Conservation (phyloP, 2,113 vertebrate species). For the Bothrops jararaca region DNA sequence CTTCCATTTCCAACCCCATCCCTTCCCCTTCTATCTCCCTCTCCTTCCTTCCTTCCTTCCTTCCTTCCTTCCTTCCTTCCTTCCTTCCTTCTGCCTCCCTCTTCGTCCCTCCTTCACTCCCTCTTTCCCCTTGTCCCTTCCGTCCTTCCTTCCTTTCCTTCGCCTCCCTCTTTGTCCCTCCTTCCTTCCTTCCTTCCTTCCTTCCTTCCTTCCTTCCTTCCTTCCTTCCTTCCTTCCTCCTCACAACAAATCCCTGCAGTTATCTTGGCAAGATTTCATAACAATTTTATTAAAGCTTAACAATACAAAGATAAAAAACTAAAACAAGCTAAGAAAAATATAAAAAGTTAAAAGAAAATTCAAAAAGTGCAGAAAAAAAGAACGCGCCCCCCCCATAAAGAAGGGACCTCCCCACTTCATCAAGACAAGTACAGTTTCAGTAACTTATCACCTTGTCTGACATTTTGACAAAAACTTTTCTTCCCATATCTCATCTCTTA, state of each 20-base stretch:
- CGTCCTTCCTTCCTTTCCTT: background rate
- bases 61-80: too few relatives aligned
- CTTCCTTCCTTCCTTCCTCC: background rate
- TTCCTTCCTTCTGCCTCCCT: too few relatives aligned
- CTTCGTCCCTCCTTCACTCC: background rate
- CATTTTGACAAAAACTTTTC: background rate
- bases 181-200: too few relatives aligned
- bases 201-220: too few relatives aligned
- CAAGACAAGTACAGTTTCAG: background rate
- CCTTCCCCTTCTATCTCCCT: too few relatives aligned
- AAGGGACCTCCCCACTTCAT: background rate
- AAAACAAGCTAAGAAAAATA: background rate
- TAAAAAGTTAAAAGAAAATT: background rate
- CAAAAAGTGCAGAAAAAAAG: background rate
- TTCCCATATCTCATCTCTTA: background rate
- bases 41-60: background rate
- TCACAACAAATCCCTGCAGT: background rate
- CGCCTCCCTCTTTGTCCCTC: too few relatives aligned
- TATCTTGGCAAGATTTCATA: background rate
- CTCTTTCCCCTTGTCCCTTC: too few relatives aligned
- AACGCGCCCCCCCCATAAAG: background rate
- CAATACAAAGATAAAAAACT: background rate
- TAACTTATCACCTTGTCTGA: background rate
- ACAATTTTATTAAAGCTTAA: background rate
- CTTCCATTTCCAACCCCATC: too few relatives aligned